Base-by-base conservation (phyloP, 2,888 invertebrate genomes). In the Hyppa rectilinea region DNA sequence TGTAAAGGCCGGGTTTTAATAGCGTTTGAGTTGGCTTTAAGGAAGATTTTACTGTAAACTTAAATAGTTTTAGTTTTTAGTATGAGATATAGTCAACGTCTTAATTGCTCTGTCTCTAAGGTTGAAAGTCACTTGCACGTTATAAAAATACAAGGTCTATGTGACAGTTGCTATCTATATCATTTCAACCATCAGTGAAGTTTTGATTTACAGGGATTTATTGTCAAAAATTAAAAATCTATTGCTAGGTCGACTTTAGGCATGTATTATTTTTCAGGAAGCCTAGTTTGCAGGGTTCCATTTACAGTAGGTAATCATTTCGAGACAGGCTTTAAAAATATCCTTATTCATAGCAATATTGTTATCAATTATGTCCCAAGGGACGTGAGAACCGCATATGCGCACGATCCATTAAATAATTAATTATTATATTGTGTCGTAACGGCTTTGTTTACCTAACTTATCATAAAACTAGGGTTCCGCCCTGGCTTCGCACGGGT, bases 321-420 rank as follows among this genome's bases (percentile, higher is more conserved):
- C 14, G 36, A 55, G 71, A 34, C 5, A 36, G 31, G 14, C 3
- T 23, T 12, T 68, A 20, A n/a, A n/a, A 49, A 23, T 66, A 31
- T 38, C 10, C 14, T 31, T 43, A 31, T 1, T 58, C 10, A 49
- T 38, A 43, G 38, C 38, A 31, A 59, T 79, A 47, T 43, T 26
- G 23, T 69, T 53, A 73, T 63, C n/a, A 60, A n/a, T 23, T 50
- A 17, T 61, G 49, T 56, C 55, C 55, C 34, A 50, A 29, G 9
- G 58, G 59, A 45, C 12, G 4, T 17, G 7, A 26, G 59, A 79
- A 81, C 55, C 68, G 68, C 68, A 69, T 52, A 49, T 26, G 26
- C 14, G 31, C 36, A 40, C 23, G 26, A 62, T 62, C 34, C 14
- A 60, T 69, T 62, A 36, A 64, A 45, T 59, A 56, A 65, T 38